phyloP scores from a whole-genome alignment of 1,140 invertebrate species.

The Apis mellifera region DNA sequence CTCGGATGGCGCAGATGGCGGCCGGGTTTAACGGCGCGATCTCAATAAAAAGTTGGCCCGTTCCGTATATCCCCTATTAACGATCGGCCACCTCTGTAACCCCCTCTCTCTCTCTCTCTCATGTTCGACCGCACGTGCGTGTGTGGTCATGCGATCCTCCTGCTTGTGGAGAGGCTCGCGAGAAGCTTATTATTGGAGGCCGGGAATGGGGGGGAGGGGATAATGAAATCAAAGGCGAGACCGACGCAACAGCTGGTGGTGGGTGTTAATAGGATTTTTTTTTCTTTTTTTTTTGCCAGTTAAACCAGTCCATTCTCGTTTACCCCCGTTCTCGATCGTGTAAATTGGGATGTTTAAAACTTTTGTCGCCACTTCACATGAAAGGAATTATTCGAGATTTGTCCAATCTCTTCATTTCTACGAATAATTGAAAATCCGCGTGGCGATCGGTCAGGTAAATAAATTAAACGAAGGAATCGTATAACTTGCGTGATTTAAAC shows the following conservation, averaged over 20 bases:
- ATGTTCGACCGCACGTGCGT: constrained; percentile 46
- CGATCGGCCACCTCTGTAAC: constrained; percentile 29
- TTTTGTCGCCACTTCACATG: too few species aligned
- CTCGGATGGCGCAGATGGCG: constrained; percentile 17
- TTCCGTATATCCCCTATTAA: constrained; percentile 39
- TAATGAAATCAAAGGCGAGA: constrained; percentile 11
- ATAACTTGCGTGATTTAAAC: too few species aligned
- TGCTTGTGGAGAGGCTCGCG: neutral
- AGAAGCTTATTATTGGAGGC: constrained; percentile 29
- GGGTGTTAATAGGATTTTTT: neutral
- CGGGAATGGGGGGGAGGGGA: constrained; percentile 4
- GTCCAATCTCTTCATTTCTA: too few species aligned
- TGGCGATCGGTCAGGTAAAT: too few species aligned
- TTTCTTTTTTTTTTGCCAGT: neutral
- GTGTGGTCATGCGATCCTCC: constrained; percentile 12
- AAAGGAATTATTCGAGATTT: too few species aligned
- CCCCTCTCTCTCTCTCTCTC: too few species aligned
- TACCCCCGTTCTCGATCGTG: neutral
- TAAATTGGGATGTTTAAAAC: constrained; percentile 3
- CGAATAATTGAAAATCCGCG: too few species aligned
- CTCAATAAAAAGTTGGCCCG: constrained; percentile 58
- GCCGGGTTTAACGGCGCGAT: constrained; percentile 40
- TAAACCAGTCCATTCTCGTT: too few species aligned
- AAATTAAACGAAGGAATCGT: too few species aligned
- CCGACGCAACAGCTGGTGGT: neutral